Conservation (phyloP, 2,888 invertebrate genomes). For the Phytoseiulus persimilis region DNA sequence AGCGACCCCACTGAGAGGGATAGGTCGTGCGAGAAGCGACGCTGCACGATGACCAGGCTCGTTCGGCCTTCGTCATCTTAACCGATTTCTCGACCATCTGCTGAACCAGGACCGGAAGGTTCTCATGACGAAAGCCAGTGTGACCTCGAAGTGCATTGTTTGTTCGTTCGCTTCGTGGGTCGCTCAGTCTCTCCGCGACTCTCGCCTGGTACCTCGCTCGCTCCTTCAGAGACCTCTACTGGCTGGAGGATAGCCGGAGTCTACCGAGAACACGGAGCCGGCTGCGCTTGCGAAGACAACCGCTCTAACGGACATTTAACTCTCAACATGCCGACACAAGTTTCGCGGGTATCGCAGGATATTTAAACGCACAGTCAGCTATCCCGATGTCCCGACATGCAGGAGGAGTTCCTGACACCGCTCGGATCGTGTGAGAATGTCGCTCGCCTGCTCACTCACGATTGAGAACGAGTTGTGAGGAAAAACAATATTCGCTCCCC, state of each 20-base stretch:
- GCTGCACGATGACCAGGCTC: background rate
- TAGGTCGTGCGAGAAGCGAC: background rate
- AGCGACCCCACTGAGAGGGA: background rate
- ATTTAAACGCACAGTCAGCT: background rate
- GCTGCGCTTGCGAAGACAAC: slow-evolving; percentile 5
- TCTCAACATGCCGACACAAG: background rate
- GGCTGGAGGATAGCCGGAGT: background rate
- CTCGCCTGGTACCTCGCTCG: background rate
- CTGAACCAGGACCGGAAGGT: slow-evolving; percentile 5
- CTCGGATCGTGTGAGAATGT: no score
- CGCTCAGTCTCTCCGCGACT: background rate
- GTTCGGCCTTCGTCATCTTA: background rate
- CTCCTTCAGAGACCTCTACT: background rate
- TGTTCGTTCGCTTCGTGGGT: background rate
- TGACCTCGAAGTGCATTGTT: slow-evolving; percentile 5
- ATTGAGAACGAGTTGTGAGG: background rate
- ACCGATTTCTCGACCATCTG: slow-evolving; percentile 5
- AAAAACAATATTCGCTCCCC: background rate
- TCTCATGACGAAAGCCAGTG: slow-evolving; percentile 5
- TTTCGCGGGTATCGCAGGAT: background rate
- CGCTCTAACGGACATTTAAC: background rate
- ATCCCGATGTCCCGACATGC: background rate
- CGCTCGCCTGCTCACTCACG: background rate
- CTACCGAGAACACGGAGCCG: background rate
- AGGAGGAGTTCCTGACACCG: no score